Evolutionary conservation across 2,888 invertebrate species (phyloP), one percentile per base, ranked within the genome.

Genomic region (Latheticus oryzae): DNA sequence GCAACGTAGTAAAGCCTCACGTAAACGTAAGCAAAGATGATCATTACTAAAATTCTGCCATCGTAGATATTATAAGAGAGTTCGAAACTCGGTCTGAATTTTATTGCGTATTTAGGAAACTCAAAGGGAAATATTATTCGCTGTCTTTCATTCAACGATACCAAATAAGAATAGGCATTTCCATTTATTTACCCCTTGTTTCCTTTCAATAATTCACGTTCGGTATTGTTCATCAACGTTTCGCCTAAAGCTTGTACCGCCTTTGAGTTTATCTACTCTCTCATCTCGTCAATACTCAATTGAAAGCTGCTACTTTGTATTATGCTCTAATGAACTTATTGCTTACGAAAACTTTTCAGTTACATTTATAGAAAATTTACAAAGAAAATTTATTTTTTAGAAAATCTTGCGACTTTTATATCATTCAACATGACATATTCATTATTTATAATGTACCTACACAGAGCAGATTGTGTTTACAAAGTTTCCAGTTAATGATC

Each of bases 11-110:
- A 50, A 38, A 50, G 35, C 37, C 50, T 11, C 50, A 50, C 50
- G 50, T 48, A 48, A 19, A 15, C 48, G 35, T 50, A 50, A 26
- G 50, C 50, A 50, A 50, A 38, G 37, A 17, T 32, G 50, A 47
- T 50, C 50, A 38, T 50, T 50, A 50, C 37, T 17, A 28, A 38
- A 50, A 19, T 38, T 50, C 23, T 35, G 45, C 19, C 45, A 24
- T 47, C 47, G 47, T 33, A 3, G n/a, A n/a, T 19, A 19, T 19
- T 19, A 19, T 19, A 9, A 26, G 26, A 11, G 26, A n/a, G n/a
- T n/a, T n/a, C n/a, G 26, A 26, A 1, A 35, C 47, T 32, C 9
- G 13, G 33, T 13, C 16, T 33, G 47, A 35, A 47, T 47, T 47
- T 47, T 47, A 47, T 47, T 47, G 33, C 35, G 13, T 33, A 23